Evolutionary conservation across 2,113 vertebrate genomes (phyloP).

Genomic region (Passer domesticus): DNA sequence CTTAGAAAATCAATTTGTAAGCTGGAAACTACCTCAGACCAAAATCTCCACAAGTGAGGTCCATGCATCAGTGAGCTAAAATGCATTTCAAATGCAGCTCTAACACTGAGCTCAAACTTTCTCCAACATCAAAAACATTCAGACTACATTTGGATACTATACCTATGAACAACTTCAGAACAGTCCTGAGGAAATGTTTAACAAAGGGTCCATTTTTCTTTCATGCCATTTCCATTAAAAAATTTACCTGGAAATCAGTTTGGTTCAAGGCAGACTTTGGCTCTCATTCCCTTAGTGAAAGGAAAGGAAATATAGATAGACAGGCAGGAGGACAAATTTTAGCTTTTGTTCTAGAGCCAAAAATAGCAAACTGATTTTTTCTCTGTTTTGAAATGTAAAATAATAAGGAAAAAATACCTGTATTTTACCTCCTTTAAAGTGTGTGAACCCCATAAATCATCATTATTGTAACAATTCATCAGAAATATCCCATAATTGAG

Average conservation of each 20-base stretch:
- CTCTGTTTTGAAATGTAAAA: background rate
- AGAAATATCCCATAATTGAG: background rate
- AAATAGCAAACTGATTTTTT: background rate
- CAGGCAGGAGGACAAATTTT: background rate
- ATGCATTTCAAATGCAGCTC: background rate
- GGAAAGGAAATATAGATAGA: background rate
- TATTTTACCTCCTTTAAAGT: background rate
- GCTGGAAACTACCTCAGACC: background rate
- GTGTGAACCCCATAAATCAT: background rate
- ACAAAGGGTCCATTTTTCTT: background rate
- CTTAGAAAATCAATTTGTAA: background rate
- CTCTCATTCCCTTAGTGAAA: background rate
- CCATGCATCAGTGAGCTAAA: background rate
- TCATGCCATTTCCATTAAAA: background rate
- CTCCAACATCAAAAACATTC: background rate
- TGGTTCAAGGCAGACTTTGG: background rate
- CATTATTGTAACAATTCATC: background rate
- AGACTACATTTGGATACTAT: background rate
- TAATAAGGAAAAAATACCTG: background rate
- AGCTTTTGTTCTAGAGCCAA: background rate
- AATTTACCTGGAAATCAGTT: background rate
- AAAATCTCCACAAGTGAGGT: background rate
- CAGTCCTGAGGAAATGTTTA: background rate
- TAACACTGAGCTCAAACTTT: background rate
- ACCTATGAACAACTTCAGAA: rapidly evolving